Base-by-base conservation (phyloP, 2,888 invertebrate species). In the Flabesymbios commensalis region DNA sequence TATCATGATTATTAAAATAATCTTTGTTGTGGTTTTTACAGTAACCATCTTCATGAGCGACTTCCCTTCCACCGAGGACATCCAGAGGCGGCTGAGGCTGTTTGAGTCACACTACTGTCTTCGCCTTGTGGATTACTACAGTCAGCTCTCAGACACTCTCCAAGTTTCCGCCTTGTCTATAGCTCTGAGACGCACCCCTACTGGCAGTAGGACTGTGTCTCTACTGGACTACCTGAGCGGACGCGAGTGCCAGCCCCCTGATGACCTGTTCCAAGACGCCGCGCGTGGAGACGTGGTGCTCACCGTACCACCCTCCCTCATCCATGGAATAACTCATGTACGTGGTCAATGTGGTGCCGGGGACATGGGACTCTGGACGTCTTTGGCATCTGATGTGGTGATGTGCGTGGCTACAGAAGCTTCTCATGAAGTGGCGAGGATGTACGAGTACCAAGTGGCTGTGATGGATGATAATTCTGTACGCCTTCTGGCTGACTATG, bases 381-480 rank as follows among this genome's bases (percentile, higher is more conserved):
- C 63, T 24, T 42, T 65, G 10, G 68, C 63, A 1, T 22, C 43
- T 17, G 68, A 66, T 54, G 32, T 71, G 24, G 57, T 68, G 24
- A 61, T 29, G 32, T 64, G 59, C 41, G 32, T 60, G 22, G 65
- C 59, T 2, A 49, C 56, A 7, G 67, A 71, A 41, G 66, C 64
- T 17, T 63, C 64, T n/a, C 59, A 61, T 5, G 70, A 70, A 51
- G 55, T 70, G 32, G 42, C 65, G 5, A 53, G 68, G 26, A 62
- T 69, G 36, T 70, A 57, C 53, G 70, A 70, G 57, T 70, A 70
- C 56, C 70, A 70, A 57, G 54, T 70, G 14, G 65, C 57, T 5
- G 43, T 70, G 61, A 42, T 70, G 29, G 70, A 67, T 22, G 63
- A 63, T 28, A 41, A 58, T 32, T 22, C 66, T 19, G 49, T 70